Evolutionary conservation across 2,888 invertebrate genomes (phyloP), one percentile per base, ranked within the genome.

Genomic region (Cotesia congregata): DNA sequence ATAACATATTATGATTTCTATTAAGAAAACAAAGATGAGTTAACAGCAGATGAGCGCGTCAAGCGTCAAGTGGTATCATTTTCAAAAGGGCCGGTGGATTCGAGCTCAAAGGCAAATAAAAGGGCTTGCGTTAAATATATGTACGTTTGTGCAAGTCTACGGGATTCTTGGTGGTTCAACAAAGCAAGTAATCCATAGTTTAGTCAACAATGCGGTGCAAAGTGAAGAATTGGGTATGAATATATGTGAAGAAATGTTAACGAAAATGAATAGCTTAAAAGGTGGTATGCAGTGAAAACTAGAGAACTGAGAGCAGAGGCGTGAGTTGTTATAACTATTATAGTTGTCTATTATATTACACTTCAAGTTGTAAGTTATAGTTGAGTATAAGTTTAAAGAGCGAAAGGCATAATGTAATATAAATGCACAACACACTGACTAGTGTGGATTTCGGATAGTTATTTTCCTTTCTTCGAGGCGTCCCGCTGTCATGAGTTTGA

Each of bases 401-500:
- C 50, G 12, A 50, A 50, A 50, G 50, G 50, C 50, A 50, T 50
- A 9, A 50, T 30, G 30, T 30, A 30, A 30, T 30, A 30, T 30
- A 30, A 30, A 30, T 50, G 50, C 50, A 50, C 9, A 50, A 41
- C 41, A 39, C 67, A 67, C 67, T 30, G 30, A 30, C 30, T 50
- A 50, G 50, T 50, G 50, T 12, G 50, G 50, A 50, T 50, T 50
- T 50, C 50, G 50, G 50, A 50, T 50, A 50, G 50, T 50, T 69
- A 38, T n/a, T 20, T 59, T 71, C 38, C 59, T 61, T 71, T 61
- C 61, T 61, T 60, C 38, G 15, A 71, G 65, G 67, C 50, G 59
- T 73, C 88, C 88, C 85, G 88, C 88, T 88, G 88, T 88, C 88
- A 87, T 75, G 82, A 85, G 80, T 81, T 83, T 84, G 85, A 87